Base-by-base conservation (phyloP, 2,888 invertebrate genomes). In the Oligia latruncula region DNA sequence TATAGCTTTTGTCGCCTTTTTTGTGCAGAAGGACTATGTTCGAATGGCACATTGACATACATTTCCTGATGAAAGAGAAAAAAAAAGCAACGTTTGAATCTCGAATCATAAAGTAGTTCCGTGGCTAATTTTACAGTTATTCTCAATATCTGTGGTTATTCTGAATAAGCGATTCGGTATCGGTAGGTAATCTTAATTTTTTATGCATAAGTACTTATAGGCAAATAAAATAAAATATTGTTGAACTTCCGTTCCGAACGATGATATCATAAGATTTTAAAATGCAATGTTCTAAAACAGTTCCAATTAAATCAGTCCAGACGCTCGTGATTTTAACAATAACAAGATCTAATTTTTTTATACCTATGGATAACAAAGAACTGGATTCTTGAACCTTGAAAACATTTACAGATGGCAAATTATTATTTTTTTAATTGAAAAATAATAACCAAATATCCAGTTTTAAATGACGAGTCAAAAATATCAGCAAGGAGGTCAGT, bases 401-500 rank as follows among this genome's bases (percentile, higher is more conserved):
- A 83, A 20, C 20, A 60, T 35, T 52, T 40, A 4, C 6, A 66
- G 43, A 35, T 52, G 49, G 13, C 8, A 46, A 52, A 70, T 29
- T 29, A 23, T 55, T 55, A 15, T 49, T 20, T 55, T 55, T 20
- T 20, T 17, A 17, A 55, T 55, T 55, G 20, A 6, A 6, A 20
- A 55, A 55, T 55, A 35, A 9, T 43, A 49, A 11, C 1, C 40
- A 6, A 40, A 55, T 15, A 52, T 79, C 60, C 58, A 17, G 80
- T 80, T 70, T 60, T 66, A n/a, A 60, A 60, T 35, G 58, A 55
- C 17, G 58, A 58, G 20, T 6, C 49, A 23, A 67, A 67, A 86
- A 82, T 64, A 66, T 65, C 60, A 46, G 43, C 76, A 76, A 82
- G 43, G 67, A 71, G 67, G 58, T 23, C 67, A n/a, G 23, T 29